Base-by-base conservation (phyloP, 2,888 invertebrate genomes). In the Netelia fuscicornis region DNA sequence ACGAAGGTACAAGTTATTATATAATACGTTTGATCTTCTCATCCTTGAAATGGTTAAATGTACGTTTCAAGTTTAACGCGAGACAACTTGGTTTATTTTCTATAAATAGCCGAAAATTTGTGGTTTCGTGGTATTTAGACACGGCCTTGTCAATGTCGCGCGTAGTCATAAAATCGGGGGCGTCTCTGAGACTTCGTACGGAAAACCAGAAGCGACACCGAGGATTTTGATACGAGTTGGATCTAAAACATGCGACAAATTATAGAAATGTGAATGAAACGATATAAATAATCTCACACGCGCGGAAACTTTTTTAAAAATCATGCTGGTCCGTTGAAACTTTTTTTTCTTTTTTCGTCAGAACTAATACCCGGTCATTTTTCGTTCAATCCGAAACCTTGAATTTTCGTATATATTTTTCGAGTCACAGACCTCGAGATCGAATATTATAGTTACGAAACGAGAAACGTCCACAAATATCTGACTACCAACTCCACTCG, bases 101-200 rank as follows among this genome's bases (percentile, higher is more conserved):
- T 83, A 85, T 76, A 70, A 80, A 83, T 85, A 85, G 72, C n/a
- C 30, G 42, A 44, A 65, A 64, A 44, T 25, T 37, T 75, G 56
- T 64, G 58, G 67, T 65, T 67, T 62, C 65, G 44, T 23, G 25
- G 44, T 79, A 79, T 82, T 82, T 65, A 79, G 70, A 79, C 64
- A 37, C 77, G 83, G 80, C 85, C 85, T 85, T 83, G 85, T 85
- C 82, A 85, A 83, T 83, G 80, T 76, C 80, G 17, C 70, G 5
- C 20, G 13, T 52, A 82, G 42, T 48, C n/a, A 13, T 25, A 65
- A 44, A 79, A 75, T 75, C 71, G 68, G 54, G 74, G 62, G 56
- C 68, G 70, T 64, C 20, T 56, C n/a, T 9, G n/a, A 71, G 42
- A 48, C 64, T 44, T 68, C n/a, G 58, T 70, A 23, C 13, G 60